Percentiles rank a stretch among this genome's conserved stretches.
Evolutionary conservation across 2,888 invertebrate genomes (phyloP).

Genomic region (Hemicrepidius hirtus): DNA sequence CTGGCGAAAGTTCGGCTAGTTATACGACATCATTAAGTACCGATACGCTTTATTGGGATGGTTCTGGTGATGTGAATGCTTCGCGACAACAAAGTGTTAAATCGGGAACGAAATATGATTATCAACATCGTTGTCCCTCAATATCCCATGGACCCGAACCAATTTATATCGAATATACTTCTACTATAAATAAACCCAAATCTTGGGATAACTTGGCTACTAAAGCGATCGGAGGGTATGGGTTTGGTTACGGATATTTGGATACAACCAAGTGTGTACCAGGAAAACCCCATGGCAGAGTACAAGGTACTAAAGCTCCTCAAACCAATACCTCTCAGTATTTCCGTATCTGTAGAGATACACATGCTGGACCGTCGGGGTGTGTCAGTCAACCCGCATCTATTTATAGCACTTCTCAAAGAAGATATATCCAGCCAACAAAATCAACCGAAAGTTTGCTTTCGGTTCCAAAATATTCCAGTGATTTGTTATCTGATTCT

Average conservation of each 20-base stretch:
- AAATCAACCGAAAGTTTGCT: slow-evolving; percentile 89
- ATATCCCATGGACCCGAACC: slow-evolving; percentile 68
- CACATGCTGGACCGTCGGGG: slow-evolving; percentile 75
- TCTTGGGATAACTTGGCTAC: slow-evolving; percentile 94
- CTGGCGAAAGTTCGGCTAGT: slow-evolving; percentile 84
- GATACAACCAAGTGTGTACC: slow-evolving; percentile 75
- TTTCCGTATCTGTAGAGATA: slow-evolving; percentile 71
- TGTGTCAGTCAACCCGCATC: slow-evolving; percentile 76
- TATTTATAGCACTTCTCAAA: slow-evolving; percentile 58
- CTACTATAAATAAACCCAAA: slow-evolving; percentile 80
- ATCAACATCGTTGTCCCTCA: slow-evolving; percentile 66
- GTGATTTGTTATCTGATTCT: slow-evolving; percentile 79
- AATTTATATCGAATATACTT: slow-evolving; percentile 72
- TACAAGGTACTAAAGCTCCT: slow-evolving; percentile 69
- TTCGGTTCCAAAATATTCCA: slow-evolving; percentile 80
- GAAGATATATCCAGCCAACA: slow-evolving; percentile 77
- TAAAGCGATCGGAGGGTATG: slow-evolving; percentile 89
- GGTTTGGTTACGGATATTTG: slow-evolving; percentile 89
- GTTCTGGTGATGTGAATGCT: slow-evolving; percentile 66
- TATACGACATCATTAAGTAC: slow-evolving; percentile 91
- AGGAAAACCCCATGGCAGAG: slow-evolving; percentile 66
- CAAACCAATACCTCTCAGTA: slow-evolving; percentile 67
- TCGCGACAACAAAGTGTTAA: slow-evolving; percentile 71
- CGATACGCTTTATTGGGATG: slow-evolving; percentile 90
- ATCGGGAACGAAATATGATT: slow-evolving; percentile 70